phyloP scores from a whole-genome alignment of 2,113 vertebrate species.

The Grammomys surdaster region DNA sequence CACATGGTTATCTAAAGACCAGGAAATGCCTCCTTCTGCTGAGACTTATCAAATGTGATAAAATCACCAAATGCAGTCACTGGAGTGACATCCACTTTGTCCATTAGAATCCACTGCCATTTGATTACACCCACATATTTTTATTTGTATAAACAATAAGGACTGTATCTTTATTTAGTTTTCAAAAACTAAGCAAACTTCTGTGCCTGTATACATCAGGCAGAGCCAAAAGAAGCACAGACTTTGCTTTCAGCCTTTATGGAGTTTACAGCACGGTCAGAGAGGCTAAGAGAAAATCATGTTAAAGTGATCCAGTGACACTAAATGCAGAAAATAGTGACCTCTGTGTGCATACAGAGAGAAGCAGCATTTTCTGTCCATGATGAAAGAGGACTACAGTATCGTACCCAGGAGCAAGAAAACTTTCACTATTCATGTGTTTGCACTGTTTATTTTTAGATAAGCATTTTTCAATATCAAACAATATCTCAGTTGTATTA shows the following conservation, averaged over 20 bases:
- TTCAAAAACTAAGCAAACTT: not conserved
- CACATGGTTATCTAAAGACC: not conserved
- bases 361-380: not conserved
- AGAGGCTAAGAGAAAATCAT: constrained; percentile 45
- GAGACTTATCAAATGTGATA: not conserved
- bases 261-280: not conserved
- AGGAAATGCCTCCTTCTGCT: not conserved
- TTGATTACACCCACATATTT: not conserved
- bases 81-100: not conserved
- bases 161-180: not conserved
- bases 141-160: not conserved
- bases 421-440: not conserved
- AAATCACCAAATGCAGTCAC: not conserved
- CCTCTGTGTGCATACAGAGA: not conserved
- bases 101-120: not conserved
- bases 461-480: not conserved
- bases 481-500: not conserved
- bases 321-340: not conserved
- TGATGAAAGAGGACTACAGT: not conserved
- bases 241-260: constrained; percentile 13
- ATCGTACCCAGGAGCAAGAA: not conserved
- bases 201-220: not conserved
- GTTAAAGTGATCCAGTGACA: constrained; percentile 27
- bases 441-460: not conserved
- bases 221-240: not conserved